Percentiles rank a stretch among this genome's conserved stretches.
These are phyloP conservation scores for Athene cunicularia DNA, from an alignment of 2,113 vertebrate genomes.

Conservation along the genomic window DNA sequence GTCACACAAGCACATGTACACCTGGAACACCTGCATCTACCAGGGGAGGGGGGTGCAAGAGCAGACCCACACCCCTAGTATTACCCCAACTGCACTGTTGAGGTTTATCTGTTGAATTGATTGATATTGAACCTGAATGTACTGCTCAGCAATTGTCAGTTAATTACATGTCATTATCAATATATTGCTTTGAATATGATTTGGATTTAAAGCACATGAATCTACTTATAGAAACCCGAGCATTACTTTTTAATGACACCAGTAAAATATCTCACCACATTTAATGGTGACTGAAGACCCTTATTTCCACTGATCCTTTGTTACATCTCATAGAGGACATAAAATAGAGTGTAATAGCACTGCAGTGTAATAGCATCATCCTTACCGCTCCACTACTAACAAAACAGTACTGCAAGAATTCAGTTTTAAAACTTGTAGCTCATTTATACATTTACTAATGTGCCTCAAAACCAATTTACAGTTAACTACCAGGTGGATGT, in stretches of 20 bases:
- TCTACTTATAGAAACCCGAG: not conserved
- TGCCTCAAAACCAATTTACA: not conserved
- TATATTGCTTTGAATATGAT: not conserved
- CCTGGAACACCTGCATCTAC: not conserved
- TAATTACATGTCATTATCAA: not conserved
- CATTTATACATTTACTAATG: constrained; percentile 5
- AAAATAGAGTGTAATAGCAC: not conserved
- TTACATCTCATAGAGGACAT: not conserved
- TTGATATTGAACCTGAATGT: not conserved
- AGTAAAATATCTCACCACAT: not conserved
- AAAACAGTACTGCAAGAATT: not conserved
- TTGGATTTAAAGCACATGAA: not conserved
- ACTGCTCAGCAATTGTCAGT: not conserved
- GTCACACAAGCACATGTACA: too few relatives aligned
- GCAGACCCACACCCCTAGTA: too few relatives aligned
- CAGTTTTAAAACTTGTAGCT: not conserved
- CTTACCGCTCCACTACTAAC: not conserved
- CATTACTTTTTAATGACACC: not conserved
- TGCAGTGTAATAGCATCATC: not conserved
- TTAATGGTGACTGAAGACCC: not conserved
- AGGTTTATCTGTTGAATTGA: not conserved
- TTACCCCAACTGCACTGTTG: not conserved
- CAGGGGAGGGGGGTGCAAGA: not conserved
- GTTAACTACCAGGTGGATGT: not conserved
- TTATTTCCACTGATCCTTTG: not conserved